These are phyloP conservation scores for Serranus cabrilla DNA, from an alignment of 2,797 vertebrate genomes.

Conservation along the genomic window DNA sequence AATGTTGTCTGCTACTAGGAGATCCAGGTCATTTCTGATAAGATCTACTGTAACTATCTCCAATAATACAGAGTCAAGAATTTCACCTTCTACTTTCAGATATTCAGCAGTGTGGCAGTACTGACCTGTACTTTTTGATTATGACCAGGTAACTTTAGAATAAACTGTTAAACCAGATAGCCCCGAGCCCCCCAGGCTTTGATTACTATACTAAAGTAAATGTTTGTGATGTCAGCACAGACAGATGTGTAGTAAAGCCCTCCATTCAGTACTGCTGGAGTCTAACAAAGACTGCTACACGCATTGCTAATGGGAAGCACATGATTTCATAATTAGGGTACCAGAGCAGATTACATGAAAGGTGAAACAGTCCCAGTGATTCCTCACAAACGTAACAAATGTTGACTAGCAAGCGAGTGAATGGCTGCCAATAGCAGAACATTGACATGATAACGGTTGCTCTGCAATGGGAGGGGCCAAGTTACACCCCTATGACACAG, in stretches of 20 bases:
- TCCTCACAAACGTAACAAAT: constrained; percentile 5
- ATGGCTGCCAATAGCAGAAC: neutral
- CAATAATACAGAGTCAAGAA: neutral
- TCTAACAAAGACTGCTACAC: constrained; percentile 1
- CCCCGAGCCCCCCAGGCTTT: neutral
- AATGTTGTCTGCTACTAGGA: neutral
- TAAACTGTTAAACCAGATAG: neutral
- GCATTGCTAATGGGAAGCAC: neutral
- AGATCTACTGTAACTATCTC: neutral
- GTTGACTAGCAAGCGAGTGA: neutral
- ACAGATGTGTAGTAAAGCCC: neutral
- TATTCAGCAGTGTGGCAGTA: no score
- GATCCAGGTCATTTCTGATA: neutral
- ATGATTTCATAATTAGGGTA: constrained; percentile 17
- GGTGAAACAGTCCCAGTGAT: neutral
- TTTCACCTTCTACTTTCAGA: neutral
- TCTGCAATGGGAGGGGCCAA: constrained; percentile 45
- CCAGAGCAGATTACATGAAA: neutral
- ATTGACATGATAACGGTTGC: constrained; percentile 36
- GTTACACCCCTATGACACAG: constrained; percentile 61
- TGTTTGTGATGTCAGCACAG: constrained; percentile 14
- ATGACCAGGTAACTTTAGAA: neutral
- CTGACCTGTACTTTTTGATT: no score
- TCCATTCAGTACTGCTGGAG: neutral
- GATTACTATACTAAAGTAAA: neutral